Conservation (phyloP, 2,888 invertebrate species). For the Cheilosia variabilis region DNA sequence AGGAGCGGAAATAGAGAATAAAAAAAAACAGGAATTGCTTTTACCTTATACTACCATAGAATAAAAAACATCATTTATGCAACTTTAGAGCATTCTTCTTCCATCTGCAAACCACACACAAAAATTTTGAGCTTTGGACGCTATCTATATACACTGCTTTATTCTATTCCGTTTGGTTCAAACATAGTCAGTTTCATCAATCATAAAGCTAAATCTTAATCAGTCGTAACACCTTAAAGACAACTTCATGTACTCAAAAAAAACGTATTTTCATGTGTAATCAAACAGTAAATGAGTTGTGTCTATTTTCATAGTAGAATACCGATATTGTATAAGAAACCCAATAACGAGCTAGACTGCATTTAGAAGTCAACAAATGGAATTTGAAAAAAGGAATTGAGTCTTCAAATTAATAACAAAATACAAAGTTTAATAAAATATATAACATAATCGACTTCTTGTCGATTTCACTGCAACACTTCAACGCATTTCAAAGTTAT, state of each 20-base stretch:
- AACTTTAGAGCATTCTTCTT: neutral
- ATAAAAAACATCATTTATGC: constrained; percentile 2
- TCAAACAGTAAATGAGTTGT: neutral
- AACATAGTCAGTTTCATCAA: constrained; percentile 31
- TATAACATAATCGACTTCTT: neutral
- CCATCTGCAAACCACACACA: constrained; percentile 2
- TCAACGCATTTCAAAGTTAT: neutral
- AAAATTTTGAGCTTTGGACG: too few species aligned
- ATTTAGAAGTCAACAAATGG: constrained; percentile 31
- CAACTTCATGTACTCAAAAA: constrained; percentile 14
- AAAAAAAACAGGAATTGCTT: constrained; percentile 46
- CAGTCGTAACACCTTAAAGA: constrained; percentile 1
- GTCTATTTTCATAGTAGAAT: neutral
- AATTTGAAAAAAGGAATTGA: constrained; percentile 67
- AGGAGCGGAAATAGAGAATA: constrained; percentile 21
- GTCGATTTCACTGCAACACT: neutral
- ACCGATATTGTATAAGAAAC: neutral
- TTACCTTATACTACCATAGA: constrained; percentile 28
- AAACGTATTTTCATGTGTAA: neutral
- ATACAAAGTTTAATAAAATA: neutral
- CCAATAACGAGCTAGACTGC: neutral
- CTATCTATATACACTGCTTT: neutral
- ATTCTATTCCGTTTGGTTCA: constrained; percentile 12
- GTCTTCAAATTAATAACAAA: constrained; percentile 20
- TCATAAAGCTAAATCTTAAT: constrained; percentile 22